Evolutionary conservation across 2,888 invertebrate species (phyloP).

Genomic region (Hirtodrosophila cameraria): DNA sequence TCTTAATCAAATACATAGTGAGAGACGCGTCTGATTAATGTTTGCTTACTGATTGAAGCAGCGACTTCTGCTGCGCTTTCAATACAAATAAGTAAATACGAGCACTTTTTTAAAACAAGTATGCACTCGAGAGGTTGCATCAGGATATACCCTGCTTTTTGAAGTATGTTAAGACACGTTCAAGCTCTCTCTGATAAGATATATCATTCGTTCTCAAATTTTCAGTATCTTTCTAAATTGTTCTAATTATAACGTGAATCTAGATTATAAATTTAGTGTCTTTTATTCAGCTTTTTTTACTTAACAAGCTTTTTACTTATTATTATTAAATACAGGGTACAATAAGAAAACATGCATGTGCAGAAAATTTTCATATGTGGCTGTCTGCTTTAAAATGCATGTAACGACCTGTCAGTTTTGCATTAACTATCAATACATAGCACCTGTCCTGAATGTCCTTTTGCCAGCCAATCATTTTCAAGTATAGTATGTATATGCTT

Average conservation of each 20-base stretch:
- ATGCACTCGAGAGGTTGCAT: too few relatives aligned
- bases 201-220: too few relatives aligned
- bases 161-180: too few relatives aligned
- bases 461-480: slow-evolving; percentile 51
- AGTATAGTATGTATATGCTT: slow-evolving; percentile 22
- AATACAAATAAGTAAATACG: not conserved
- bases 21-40: slow-evolving; percentile 12
- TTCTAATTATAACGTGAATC: not conserved
- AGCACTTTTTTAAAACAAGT: too few relatives aligned
- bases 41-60: slow-evolving; percentile 42
- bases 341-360: too few relatives aligned
- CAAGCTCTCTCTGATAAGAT: too few relatives aligned
- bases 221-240: not conserved
- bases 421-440: slow-evolving; percentile 5
- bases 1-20: slow-evolving; percentile 24
- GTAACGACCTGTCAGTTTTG: slow-evolving; percentile 4
- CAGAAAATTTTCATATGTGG: slow-evolving; percentile 3
- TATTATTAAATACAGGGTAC: too few relatives aligned
- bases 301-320: too few relatives aligned
- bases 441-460: slow-evolving; percentile 12
- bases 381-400: slow-evolving; percentile 7
- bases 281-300: too few relatives aligned
- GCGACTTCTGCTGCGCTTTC: not conserved
- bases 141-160: too few relatives aligned
- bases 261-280: too few relatives aligned